Evolutionary conservation across 2,113 vertebrate species (phyloP).

Genomic region (Scopus umbretta): DNA sequence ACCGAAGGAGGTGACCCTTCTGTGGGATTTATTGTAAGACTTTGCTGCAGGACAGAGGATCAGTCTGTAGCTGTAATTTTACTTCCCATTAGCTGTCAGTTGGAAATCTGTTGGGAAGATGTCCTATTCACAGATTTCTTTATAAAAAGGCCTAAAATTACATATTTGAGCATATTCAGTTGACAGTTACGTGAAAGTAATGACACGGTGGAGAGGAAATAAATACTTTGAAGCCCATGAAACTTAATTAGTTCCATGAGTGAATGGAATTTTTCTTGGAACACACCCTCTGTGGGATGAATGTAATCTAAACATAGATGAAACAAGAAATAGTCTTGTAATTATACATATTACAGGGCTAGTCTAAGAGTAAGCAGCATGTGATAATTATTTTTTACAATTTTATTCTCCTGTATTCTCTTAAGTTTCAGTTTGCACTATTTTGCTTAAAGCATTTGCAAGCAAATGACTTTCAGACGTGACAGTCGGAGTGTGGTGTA

Average conservation of each 20-base stretch:
- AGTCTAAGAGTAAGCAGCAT: background rate
- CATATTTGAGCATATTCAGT: slow-evolving; percentile 56
- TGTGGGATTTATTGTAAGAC: slow-evolving; percentile 25
- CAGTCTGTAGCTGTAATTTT: slow-evolving; percentile 59
- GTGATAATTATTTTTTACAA: background rate
- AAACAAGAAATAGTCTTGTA: slow-evolving; percentile 20
- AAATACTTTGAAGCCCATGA: slow-evolving; percentile 53
- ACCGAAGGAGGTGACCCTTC: background rate
- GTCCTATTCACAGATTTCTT: slow-evolving; percentile 52
- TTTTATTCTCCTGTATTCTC: background rate
- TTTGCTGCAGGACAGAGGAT: slow-evolving; percentile 5
- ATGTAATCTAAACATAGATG: slow-evolving; percentile 36
- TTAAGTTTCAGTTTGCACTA: background rate
- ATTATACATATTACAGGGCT: slow-evolving; percentile 9
- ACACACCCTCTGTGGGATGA: background rate
- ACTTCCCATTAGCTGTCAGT: slow-evolving; percentile 62
- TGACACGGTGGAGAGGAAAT: slow-evolving; percentile 49
- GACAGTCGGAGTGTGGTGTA: background rate
- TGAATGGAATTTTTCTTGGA: slow-evolving; percentile 42
- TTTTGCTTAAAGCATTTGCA: background rate
- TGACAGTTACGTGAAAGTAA: slow-evolving; percentile 70
- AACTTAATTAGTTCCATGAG: background rate
- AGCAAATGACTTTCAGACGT: background rate
- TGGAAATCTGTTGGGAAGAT: slow-evolving; percentile 51
- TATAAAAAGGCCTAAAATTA: slow-evolving; percentile 66